Evolutionary conservation across 2,888 invertebrate species (phyloP).

Genomic region (Trypoxylon attenuatum): DNA sequence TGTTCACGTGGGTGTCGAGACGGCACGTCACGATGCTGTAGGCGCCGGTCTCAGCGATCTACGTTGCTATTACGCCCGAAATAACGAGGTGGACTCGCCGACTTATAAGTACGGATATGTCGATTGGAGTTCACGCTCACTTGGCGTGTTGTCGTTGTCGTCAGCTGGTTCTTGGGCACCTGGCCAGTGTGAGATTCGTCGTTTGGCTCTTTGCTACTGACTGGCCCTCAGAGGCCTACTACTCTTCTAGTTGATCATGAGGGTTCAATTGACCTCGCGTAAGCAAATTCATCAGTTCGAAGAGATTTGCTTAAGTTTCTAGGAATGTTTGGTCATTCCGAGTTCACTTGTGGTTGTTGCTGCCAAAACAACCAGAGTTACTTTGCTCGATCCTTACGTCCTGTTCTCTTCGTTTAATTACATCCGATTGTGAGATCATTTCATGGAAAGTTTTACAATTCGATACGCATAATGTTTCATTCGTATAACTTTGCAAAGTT

Average conservation of each 20-base stretch:
- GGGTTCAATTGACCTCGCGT: not conserved
- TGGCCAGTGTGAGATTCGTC: slow-evolving; percentile 21
- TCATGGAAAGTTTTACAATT: too few species aligned
- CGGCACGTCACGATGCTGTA: slow-evolving; percentile 48
- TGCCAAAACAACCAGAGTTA: not conserved
- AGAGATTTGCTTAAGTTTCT: slow-evolving; percentile 18
- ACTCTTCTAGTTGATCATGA: too few species aligned
- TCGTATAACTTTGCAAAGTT: too few species aligned
- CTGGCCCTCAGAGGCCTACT: not conserved
- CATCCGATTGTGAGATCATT: too few species aligned
- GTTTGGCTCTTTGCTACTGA: not conserved
- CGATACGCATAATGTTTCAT: too few species aligned
- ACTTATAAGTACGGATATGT: slow-evolving; percentile 37
- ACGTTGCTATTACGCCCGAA: slow-evolving; percentile 47
- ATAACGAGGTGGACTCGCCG: slow-evolving; percentile 45
- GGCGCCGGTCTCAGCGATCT: slow-evolving; percentile 50
- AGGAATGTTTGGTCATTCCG: slow-evolving; percentile 5
- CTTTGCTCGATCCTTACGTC: too few species aligned
- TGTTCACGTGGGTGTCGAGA: slow-evolving; percentile 58
- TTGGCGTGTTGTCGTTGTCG: slow-evolving; percentile 13
- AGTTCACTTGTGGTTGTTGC: not conserved
- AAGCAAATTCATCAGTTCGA: not conserved
- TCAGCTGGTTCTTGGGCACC: slow-evolving; percentile 18
- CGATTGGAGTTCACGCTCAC: slow-evolving; percentile 34
- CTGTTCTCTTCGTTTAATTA: too few species aligned